Base-by-base conservation (phyloP, 2,888 invertebrate species). In the Perdita meconis region DNA sequence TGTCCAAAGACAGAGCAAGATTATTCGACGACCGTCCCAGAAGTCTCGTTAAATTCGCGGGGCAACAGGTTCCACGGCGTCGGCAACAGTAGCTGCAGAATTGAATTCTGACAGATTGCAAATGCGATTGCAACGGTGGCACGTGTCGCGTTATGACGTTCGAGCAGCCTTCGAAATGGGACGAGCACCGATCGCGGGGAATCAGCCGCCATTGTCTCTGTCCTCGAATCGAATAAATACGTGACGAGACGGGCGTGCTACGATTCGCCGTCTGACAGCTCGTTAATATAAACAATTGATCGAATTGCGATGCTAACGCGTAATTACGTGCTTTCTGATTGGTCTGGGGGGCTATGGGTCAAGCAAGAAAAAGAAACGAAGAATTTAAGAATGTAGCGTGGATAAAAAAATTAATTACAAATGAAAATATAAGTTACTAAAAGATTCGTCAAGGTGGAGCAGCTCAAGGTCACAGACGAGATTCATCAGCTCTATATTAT, bases 31-130 rank as follows among this genome's bases (percentile, higher is more conserved):
- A 75, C 78, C 66, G 60, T 53, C 63, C 69, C 55, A 47, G 61
- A 66, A 66, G 66, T 47, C 63, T 67, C 53, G 59, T 67, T 74
- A 68, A 53, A 68, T 75, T 56, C 53, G 8, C 2, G 8, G 51
- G 88, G 88, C 88, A 88, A 88, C 88, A 88, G 88, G 88, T 88
- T 70, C 83, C 83, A 47, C 76, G 44, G 38, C 4, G 42, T n/a
- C n/a, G n/a, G 77, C 57, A 36, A 59, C 78, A 73, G 74, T 70
- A n/a, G 80, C 76, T 67, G 10, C 47, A 78, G 78, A 84, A 82
- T 82, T 76, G 59, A 69, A 79, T 82, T 76, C 72, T 80, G 71
- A 67, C 82, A 60, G 79, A 82, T 82, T 80, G 80, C 73, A 77
- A 83, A 82, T 72, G 77, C 66, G 74, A 80, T 78, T 82, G 83